A percentile compares a stretch with the other conserved stretches of the same genome.
These are phyloP conservation scores for Hymenochirus boettgeri DNA, from an alignment of 2,113 vertebrate genomes.

Conservation along the genomic window DNA sequence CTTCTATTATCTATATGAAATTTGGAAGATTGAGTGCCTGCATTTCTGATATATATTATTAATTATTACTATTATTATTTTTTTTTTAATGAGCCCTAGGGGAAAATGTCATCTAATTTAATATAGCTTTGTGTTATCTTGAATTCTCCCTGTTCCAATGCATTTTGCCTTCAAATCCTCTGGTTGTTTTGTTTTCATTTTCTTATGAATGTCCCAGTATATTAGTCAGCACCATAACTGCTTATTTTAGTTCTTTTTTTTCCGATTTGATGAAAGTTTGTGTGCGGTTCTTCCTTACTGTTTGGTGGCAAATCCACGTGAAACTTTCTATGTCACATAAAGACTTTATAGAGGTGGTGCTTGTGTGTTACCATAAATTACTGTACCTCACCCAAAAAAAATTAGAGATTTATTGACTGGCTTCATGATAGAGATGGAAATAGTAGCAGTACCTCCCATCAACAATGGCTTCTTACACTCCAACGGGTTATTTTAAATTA, in stretches of 20 bases:
- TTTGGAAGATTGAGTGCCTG: no score
- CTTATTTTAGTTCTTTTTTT: not conserved
- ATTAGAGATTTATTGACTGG: constrained; percentile 10
- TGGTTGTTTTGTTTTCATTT: not conserved
- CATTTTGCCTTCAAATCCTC: no score
- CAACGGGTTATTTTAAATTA: not conserved
- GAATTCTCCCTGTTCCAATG: no score
- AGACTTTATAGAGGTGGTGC: constrained; percentile 28
- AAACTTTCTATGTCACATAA: constrained; percentile 21
- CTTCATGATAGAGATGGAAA: not conserved
- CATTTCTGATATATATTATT: no score
- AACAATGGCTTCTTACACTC: constrained; percentile 16
- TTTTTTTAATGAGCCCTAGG: no score
- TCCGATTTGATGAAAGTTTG: not conserved
- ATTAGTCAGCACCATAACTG: not conserved
- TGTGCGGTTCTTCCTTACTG: constrained; percentile 14
- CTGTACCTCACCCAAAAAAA: constrained; percentile 7
- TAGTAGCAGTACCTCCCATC: not conserved
- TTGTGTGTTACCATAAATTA: constrained; percentile 17
- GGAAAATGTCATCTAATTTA: no score
- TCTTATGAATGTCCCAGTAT: not conserved
- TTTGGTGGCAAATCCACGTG: constrained; percentile 1
- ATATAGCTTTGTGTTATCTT: no score
- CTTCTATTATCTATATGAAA: no score
- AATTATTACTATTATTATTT: no score